A percentile compares a stretch with the other conserved stretches of the same genome.
phyloP scores from a whole-genome alignment of 2,797 vertebrate species.

The Phylloscopus collybita region DNA sequence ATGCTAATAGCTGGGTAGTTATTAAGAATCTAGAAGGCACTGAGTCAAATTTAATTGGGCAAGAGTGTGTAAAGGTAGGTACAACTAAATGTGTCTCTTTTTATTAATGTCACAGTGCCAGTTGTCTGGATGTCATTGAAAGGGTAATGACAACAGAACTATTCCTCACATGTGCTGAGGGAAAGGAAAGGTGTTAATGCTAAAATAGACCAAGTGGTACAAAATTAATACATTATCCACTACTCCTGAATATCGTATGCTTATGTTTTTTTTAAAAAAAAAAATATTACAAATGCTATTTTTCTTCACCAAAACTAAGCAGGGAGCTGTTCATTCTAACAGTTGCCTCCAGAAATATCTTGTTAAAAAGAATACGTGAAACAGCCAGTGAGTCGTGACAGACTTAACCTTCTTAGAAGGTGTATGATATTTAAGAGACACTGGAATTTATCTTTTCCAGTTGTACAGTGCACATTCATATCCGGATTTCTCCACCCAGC shows the following conservation, averaged over 20 bases:
- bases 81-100: conserved; percentile 22
- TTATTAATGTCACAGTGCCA: background rate
- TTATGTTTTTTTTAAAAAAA: background rate
- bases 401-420: background rate
- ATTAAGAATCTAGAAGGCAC: conserved; percentile 24
- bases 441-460: background rate
- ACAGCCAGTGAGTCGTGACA: background rate
- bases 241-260: background rate
- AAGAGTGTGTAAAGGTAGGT: conserved; percentile 28
- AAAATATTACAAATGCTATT: background rate
- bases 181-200: background rate
- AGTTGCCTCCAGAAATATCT: conserved; percentile 4
- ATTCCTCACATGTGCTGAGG: background rate
- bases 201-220: background rate
- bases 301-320: background rate
- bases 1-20: conserved; percentile 6
- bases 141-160: conserved; percentile 14
- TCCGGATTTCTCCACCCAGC: background rate
- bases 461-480: background rate
- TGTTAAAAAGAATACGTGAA: background rate
- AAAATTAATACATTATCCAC: background rate
- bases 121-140: conserved; percentile 29
- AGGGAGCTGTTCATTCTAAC: background rate
- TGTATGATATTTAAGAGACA: background rate
- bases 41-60: conserved; percentile 56